A percentile compares a stretch with the other conserved stretches of the same genome.
phyloP scores from a whole-genome alignment of 2,797 vertebrate species.

The Manis javanica region DNA sequence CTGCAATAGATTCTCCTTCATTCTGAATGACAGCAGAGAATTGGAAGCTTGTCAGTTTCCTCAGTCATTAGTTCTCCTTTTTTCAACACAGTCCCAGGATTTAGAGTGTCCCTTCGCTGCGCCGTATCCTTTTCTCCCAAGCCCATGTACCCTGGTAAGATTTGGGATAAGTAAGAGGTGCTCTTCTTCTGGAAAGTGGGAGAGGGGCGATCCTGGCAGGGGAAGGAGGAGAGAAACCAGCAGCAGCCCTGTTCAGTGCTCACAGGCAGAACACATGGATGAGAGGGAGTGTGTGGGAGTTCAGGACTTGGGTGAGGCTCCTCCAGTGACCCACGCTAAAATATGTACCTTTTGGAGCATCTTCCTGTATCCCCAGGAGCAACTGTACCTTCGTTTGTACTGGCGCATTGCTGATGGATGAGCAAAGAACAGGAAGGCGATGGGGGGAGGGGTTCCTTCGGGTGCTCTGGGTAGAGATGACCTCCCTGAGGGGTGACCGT shows the following conservation, averaged over 20 bases:
- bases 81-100: not conserved
- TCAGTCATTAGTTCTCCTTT: not conserved
- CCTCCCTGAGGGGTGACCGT: not conserved
- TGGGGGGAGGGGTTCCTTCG: not conserved
- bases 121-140: not conserved
- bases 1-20: not conserved
- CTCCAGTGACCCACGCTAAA: not conserved
- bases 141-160: not conserved
- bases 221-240: not conserved
- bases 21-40: not conserved
- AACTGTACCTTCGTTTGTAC: not conserved
- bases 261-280: not conserved
- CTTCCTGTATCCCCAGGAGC: not conserved
- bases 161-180: not conserved
- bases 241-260: accelerated
- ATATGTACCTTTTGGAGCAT: not conserved
- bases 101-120: not conserved
- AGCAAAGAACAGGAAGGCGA: not conserved
- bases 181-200: not conserved
- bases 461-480: not conserved
- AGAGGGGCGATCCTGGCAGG: not conserved
- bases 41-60: not conserved
- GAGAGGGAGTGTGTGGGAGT: accelerated
- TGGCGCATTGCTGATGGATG: not conserved
- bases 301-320: not conserved